phyloP scores from a whole-genome alignment of 2,797 vertebrate species.

The Mycteria americana region DNA sequence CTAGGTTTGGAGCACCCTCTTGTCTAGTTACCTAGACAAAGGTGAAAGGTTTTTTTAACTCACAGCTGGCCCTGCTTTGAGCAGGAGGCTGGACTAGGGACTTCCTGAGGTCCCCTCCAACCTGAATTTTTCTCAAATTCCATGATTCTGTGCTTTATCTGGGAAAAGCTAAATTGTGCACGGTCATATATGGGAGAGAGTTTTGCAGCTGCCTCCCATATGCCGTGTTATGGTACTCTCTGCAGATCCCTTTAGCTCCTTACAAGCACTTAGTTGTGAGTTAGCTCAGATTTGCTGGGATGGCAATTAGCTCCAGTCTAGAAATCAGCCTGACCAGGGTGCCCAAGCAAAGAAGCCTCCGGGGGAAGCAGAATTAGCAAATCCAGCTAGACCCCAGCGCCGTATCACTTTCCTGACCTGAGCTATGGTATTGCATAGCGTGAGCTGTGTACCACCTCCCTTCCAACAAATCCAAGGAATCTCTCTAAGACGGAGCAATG shows the following conservation, averaged over 20 bases:
- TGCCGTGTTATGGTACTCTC: background rate
- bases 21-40: background rate
- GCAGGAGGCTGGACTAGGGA: background rate
- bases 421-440: background rate
- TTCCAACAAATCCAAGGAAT: background rate
- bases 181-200: background rate
- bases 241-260: background rate
- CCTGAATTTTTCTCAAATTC: background rate
- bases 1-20: background rate
- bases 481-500: accelerated
- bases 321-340: background rate
- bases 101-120: background rate
- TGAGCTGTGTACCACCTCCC: background rate
- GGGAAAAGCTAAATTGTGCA: background rate
- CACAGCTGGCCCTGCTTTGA: background rate
- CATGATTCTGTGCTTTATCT: background rate
- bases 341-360: background rate
- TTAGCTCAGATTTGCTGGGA: background rate
- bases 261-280: background rate
- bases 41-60: background rate
- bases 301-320: background rate
- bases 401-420: background rate
- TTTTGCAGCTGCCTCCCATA: background rate
- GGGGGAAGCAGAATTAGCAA: background rate
- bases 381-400: background rate